Evolutionary conservation across 1,140 invertebrate genomes (phyloP).

Genomic region (Vanessa tameamea): DNA sequence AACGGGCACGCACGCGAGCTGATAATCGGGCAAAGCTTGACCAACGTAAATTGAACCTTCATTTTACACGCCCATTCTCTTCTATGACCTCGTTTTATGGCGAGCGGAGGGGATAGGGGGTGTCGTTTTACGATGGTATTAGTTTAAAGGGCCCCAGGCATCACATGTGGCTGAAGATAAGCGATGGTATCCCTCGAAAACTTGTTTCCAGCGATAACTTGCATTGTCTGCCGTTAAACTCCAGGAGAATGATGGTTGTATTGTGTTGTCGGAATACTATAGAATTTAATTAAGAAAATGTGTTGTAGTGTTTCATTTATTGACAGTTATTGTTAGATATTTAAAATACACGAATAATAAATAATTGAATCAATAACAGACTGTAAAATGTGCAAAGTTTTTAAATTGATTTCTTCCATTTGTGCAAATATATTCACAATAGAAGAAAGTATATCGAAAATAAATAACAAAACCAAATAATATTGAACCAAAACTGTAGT

Average conservation of each 20-base stretch:
- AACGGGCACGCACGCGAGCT: slow-evolving; percentile 64
- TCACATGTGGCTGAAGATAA: slow-evolving; percentile 74
- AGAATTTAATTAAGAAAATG: slow-evolving; percentile 11
- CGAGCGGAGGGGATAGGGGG: slow-evolving; percentile 46
- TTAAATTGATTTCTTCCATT: neutral
- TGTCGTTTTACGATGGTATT: slow-evolving; percentile 55
- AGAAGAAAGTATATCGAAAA: neutral
- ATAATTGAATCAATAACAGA: no score
- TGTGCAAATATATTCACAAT: neutral
- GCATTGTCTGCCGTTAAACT: slow-evolving; percentile 61
- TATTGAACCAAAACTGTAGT: neutral
- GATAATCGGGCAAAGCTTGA: slow-evolving; percentile 71
- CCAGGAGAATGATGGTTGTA: slow-evolving; percentile 37
- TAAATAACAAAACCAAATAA: neutral
- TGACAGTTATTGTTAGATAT: neutral
- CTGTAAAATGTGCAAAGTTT: neutral
- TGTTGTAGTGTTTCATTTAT: neutral
- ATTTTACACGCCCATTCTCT: slow-evolving; percentile 57
- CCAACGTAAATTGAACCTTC: slow-evolving; percentile 56
- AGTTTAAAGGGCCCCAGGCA: slow-evolving; percentile 64
- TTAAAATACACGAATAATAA: neutral
- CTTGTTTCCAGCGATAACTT: slow-evolving; percentile 72
- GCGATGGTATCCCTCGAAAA: slow-evolving; percentile 71
- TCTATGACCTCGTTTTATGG: slow-evolving; percentile 62
- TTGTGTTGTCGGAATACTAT: slow-evolving; percentile 24